Percentiles rank a stretch among this genome's conserved stretches.
Evolutionary conservation across 2,888 invertebrate genomes (phyloP).

Genomic region (Epirrhoe tristata): DNA sequence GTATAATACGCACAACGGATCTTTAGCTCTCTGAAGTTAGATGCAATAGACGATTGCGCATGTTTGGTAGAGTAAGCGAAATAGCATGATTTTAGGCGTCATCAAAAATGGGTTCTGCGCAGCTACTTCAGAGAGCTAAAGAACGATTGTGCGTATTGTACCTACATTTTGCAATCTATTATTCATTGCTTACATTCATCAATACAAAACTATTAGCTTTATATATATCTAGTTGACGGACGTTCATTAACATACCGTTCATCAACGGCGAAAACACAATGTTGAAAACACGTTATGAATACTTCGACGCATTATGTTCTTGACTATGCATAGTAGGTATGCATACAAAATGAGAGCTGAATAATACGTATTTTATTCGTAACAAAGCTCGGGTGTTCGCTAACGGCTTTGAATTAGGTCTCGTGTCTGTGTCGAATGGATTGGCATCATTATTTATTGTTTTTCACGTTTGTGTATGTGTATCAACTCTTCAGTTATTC

Average conservation of each 20-base stretch:
- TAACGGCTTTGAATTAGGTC: conserved; percentile 2
- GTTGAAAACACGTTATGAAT: not conserved
- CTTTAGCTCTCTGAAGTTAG: too few species aligned
- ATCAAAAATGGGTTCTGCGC: too few species aligned
- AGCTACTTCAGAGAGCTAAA: too few species aligned
- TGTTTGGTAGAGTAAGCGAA: too few species aligned
- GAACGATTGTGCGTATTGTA: too few species aligned
- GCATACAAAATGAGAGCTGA: conserved; percentile 21
- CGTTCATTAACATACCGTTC: not conserved
- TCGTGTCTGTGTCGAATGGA: not conserved
- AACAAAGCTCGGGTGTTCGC: conserved; percentile 8
- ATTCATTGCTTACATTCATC: too few species aligned
- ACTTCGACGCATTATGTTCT: conserved; percentile 8
- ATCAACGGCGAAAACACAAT: not conserved
- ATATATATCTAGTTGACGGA: not conserved
- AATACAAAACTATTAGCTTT: not conserved
- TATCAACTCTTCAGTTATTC: not conserved
- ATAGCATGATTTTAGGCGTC: too few species aligned
- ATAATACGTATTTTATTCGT: conserved; percentile 8
- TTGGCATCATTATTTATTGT: not conserved
- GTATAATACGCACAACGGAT: too few species aligned
- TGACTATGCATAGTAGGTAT: conserved; percentile 7
- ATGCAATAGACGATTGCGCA: too few species aligned
- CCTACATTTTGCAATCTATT: too few species aligned
- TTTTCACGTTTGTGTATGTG: not conserved